phyloP scores from a whole-genome alignment of 2,113 vertebrate species.

The Lamprotornis superbus region DNA sequence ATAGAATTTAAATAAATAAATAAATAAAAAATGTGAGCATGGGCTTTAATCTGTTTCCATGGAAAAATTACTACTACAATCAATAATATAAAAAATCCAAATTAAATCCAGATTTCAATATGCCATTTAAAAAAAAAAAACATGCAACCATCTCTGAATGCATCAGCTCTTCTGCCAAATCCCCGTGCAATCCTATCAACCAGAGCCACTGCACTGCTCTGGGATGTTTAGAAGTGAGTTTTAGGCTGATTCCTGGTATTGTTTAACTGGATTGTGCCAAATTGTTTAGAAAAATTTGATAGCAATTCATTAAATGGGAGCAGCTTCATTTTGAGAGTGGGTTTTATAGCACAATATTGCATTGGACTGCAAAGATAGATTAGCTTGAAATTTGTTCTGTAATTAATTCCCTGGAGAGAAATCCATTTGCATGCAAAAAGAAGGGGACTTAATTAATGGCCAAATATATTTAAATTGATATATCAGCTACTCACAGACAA shows the following conservation, averaged over 20 bases:
- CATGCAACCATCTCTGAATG: neutral
- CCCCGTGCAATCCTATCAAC: neutral
- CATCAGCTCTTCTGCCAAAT: neutral
- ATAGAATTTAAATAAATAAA: neutral
- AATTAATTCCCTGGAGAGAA: constrained; percentile 60
- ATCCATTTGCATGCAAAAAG: constrained; percentile 45
- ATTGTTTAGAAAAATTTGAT: neutral
- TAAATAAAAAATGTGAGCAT: neutral
- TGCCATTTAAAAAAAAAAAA: neutral
- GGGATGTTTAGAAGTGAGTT: neutral
- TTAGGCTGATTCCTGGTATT: neutral
- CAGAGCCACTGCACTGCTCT: neutral
- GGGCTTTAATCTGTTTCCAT: neutral
- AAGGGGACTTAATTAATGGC: constrained; percentile 41
- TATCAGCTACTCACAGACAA: constrained; percentile 34
- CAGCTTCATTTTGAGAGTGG: neutral
- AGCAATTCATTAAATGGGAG: neutral
- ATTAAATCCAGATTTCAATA: neutral
- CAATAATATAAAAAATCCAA: neutral
- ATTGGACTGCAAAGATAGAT: constrained; percentile 50
- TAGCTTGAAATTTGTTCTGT: constrained; percentile 42
- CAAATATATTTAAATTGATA: constrained; percentile 59
- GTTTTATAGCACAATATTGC: neutral
- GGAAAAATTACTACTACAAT: neutral
- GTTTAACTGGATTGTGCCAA: neutral